These are phyloP conservation scores for Trissolcus brochymenae DNA, from an alignment of 2,888 invertebrate genomes.

Conservation along the genomic window DNA sequence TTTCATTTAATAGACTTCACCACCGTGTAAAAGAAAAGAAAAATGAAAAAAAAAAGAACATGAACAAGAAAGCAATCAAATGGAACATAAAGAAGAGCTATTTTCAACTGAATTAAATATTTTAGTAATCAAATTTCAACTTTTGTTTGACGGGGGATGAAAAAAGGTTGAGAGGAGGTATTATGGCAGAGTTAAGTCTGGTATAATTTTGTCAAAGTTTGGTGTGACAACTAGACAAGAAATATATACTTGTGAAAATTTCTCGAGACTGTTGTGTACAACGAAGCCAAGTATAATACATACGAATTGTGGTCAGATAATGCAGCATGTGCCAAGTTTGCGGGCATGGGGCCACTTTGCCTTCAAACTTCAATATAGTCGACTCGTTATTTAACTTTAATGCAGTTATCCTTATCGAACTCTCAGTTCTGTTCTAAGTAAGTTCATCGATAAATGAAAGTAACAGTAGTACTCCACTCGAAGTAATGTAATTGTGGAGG, in stretches of 20 bases:
- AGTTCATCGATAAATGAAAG: slow-evolving; percentile 50
- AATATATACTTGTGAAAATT: slow-evolving; percentile 28
- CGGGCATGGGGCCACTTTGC: slow-evolving; percentile 30
- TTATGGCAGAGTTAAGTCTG: too few species aligned
- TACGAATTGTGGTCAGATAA: slow-evolving; percentile 55
- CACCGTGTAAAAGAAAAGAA: too few species aligned
- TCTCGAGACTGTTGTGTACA: slow-evolving; percentile 14
- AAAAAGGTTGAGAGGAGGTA: too few species aligned
- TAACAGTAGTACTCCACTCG: slow-evolving; percentile 21
- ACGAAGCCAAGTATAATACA: slow-evolving; percentile 33
- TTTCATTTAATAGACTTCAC: too few species aligned
- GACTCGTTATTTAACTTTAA: slow-evolving; percentile 54
- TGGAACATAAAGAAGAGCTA: too few species aligned
- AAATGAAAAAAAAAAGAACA: slow-evolving; percentile 9
- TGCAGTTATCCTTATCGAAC: slow-evolving; percentile 54
- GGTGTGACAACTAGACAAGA: slow-evolving; percentile 11
- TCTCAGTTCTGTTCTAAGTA: slow-evolving; percentile 24
- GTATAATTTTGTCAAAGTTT: slow-evolving; percentile 43
- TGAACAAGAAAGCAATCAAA: too few species aligned
- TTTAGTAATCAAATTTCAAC: too few species aligned
- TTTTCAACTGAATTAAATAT: too few species aligned
- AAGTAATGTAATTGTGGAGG: slow-evolving; percentile 36
- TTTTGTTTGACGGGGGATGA: too few species aligned
- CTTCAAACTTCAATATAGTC: slow-evolving; percentile 42
- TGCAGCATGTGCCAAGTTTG: slow-evolving; percentile 39